Base-by-base conservation (phyloP, 2,888 invertebrate species). In the Sesamia inferens region DNA sequence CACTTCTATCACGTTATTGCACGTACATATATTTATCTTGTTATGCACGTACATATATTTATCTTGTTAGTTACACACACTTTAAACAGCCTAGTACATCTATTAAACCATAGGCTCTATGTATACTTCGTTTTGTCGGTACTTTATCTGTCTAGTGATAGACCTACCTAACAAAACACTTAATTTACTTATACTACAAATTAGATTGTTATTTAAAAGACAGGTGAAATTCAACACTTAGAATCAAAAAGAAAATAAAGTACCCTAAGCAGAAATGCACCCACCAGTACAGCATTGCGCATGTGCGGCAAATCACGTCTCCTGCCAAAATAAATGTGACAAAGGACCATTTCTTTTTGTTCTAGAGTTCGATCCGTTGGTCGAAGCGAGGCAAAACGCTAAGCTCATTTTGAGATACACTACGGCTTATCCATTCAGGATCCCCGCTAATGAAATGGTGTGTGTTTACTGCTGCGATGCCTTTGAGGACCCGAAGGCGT, bases 401-500 rank as follows among this genome's bases (percentile, higher is more conserved):
- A 90, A 92, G 88, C 75, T 91, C 86, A 87, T 86, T 74, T 82
- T 93, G 89, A 90, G 89, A 86, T 92, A 91, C 87, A 85, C 92
- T 44, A 93, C 93, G 51, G 92, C 89, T 66, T 93, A 90, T 86
- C 93, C 93, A 72, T 93, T 93, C 90, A 90, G 89, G 79, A 87
- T 93, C 71, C 93, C 93, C 16, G 87, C 85, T 75, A 88, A 88
- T 82, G 85, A 89, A 42, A 90, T 93, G 92, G 88, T 92, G 51
- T 93, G 93, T 84, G 92, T 93, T 59, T 93, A 90, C 87, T 94
- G 93, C 90, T 87, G 87, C 83, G 91, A 92, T 51, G 84, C 85
- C 31, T 90, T 85, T 80, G 87, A 88, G 57, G 91, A 91, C 47
- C 92, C 93, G 13, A 80, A 77, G 31, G 77, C 73, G 58, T 94